Evolutionary conservation across 2,797 vertebrate species (phyloP).

Genomic region (Silurus aristotelis): DNA sequence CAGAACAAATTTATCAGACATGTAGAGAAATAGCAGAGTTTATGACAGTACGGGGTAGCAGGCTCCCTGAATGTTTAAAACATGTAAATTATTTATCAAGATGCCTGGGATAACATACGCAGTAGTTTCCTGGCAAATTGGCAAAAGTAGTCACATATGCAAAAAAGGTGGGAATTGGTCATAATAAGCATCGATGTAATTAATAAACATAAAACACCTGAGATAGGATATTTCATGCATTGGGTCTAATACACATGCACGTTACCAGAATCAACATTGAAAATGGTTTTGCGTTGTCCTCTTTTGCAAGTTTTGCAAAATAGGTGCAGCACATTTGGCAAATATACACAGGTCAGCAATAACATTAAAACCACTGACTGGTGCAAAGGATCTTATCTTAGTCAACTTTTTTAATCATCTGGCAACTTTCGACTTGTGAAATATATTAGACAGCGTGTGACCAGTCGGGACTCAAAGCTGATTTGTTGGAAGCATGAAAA

Average conservation of each 20-base stretch:
- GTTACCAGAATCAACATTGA: not conserved
- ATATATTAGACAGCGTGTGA: too few relatives aligned
- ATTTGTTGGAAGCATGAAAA: too few relatives aligned
- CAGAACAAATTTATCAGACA: conserved; percentile 48
- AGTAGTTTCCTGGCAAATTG: not conserved
- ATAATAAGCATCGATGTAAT: not conserved
- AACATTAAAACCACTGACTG: too few relatives aligned
- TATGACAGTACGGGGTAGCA: conserved; percentile 89
- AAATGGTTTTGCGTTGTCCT: not conserved
- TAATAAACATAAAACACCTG: not conserved
- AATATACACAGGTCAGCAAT: not conserved
- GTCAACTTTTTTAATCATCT: too few relatives aligned
- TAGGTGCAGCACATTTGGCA: not conserved
- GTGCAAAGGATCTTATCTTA: too few relatives aligned
- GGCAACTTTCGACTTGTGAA: too few relatives aligned
- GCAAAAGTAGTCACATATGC: not conserved
- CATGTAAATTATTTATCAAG: conserved; percentile 95
- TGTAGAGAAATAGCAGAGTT: conserved; percentile 62
- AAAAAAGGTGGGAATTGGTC: not conserved
- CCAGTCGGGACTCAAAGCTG: too few relatives aligned
- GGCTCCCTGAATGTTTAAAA: conserved; percentile 92
- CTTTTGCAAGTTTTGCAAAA: not conserved
- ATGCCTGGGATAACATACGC: conserved; percentile 70
- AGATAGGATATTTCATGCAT: not conserved
- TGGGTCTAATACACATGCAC: not conserved